Evolutionary conservation across 2,797 vertebrate species (phyloP).

Genomic region (Cottoperca gobio): DNA sequence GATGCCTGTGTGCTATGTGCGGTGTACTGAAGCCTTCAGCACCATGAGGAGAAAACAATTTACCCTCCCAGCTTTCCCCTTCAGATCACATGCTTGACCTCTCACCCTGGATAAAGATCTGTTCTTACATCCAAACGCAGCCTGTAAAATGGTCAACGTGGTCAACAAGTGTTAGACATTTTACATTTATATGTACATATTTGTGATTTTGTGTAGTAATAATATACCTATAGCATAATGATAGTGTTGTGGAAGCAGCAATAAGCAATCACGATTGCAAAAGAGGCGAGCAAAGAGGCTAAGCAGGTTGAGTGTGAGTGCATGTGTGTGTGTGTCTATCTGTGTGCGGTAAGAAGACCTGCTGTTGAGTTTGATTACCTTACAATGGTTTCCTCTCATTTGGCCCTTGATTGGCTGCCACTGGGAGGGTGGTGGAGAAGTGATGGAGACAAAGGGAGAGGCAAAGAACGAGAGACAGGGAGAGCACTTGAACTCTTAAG

Average conservation of each 20-base stretch:
- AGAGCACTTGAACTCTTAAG: slow-evolving; percentile 61
- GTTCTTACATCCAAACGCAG: background rate
- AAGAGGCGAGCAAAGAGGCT: slow-evolving; percentile 11
- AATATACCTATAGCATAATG: background rate
- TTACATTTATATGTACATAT: background rate
- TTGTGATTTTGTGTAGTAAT: background rate
- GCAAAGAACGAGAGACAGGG: slow-evolving; percentile 20
- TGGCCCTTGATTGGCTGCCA: slow-evolving; percentile 29
- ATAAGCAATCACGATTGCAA: background rate
- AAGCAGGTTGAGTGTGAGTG: background rate
- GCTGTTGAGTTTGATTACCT: slow-evolving; percentile 45
- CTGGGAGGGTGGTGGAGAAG: background rate
- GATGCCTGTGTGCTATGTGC: background rate
- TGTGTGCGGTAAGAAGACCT: slow-evolving; percentile 3
- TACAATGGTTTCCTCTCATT: slow-evolving; percentile 32
- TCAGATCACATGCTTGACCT: background rate
- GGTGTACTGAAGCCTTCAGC: background rate
- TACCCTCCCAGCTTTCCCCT: background rate
- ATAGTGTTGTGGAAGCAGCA: background rate
- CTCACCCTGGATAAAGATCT: background rate
- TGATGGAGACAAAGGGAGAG: slow-evolving; percentile 25
- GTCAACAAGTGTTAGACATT: background rate
- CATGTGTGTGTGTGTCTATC: background rate
- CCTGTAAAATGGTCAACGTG: background rate
- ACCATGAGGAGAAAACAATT: background rate